Evolutionary conservation across 2,888 invertebrate species (phyloP).

Genomic region (Eristalis arbustorum): DNA sequence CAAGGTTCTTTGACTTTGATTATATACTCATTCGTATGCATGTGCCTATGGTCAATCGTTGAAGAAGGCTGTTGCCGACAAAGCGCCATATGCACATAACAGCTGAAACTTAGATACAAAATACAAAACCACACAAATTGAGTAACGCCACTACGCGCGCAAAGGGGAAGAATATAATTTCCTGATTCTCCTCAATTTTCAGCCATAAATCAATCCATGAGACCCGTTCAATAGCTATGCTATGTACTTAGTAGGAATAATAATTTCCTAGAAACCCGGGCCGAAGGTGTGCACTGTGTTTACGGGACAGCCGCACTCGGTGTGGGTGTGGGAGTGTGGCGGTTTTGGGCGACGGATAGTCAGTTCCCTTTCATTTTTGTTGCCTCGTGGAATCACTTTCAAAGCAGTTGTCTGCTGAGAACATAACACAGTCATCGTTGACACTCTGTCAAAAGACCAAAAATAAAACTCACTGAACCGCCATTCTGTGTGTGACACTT

Average conservation of each 20-base stretch:
- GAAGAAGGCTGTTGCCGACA: constrained; percentile 52
- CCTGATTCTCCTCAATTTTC: constrained; percentile 74
- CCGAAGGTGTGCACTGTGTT: constrained; percentile 49
- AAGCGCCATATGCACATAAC: constrained; percentile 58
- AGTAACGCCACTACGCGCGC: constrained; percentile 8
- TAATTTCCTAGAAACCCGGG: constrained; percentile 65
- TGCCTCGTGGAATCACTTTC: constrained; percentile 15
- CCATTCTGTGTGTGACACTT: constrained; percentile 57
- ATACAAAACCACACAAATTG: not conserved
- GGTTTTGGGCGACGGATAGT: not conserved
- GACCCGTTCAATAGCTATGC: constrained; percentile 62
- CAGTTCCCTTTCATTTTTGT: not conserved
- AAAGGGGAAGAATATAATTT: constrained; percentile 52
- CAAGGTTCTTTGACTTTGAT: constrained; percentile 29
- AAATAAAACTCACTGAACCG: constrained; percentile 47
- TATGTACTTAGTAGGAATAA: constrained; percentile 67
- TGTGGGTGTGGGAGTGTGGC: not conserved
- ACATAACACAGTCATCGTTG: constrained; percentile 22
- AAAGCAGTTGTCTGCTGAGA: constrained; percentile 15
- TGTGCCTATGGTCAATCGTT: constrained; percentile 45
- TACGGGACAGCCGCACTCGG: not conserved
- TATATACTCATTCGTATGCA: constrained; percentile 58
- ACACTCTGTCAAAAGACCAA: constrained; percentile 61
- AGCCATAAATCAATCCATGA: constrained; percentile 77
- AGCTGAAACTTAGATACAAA: constrained; percentile 43